These are phyloP conservation scores for Numenius arquata DNA, from an alignment of 2,113 vertebrate species.

Conservation along the genomic window DNA sequence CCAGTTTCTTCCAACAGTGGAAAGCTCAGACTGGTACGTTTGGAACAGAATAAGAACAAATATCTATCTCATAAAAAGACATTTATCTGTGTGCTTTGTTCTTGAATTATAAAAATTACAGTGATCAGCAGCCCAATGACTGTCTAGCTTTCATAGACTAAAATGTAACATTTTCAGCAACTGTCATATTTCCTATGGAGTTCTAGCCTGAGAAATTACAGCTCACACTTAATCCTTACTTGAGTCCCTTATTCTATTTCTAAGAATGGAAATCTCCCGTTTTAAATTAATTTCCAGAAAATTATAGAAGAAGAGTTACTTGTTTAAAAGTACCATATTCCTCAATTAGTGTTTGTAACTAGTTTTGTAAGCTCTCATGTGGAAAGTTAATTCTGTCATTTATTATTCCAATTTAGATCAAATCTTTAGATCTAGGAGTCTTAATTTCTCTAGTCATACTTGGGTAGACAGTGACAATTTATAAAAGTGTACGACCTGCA, in stretches of 20 bases:
- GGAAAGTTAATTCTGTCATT: background rate
- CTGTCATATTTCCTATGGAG: background rate
- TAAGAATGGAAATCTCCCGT: background rate
- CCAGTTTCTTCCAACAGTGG: background rate
- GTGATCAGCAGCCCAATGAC: background rate
- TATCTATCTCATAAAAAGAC: background rate
- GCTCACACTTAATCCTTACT: background rate
- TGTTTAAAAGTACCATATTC: background rate
- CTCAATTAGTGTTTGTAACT: background rate
- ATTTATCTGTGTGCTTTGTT: background rate
- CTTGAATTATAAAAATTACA: background rate
- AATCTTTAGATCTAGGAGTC: background rate
- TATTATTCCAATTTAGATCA: background rate
- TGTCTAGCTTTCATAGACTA: background rate
- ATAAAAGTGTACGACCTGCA: background rate
- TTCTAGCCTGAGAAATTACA: background rate
- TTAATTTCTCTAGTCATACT: background rate
- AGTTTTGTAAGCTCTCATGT: background rate
- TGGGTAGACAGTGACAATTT: background rate
- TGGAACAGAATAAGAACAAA: background rate
- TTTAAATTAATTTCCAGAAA: background rate
- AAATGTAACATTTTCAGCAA: background rate
- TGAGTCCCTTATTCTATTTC: background rate
- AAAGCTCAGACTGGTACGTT: constrained; percentile 34
- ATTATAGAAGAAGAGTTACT: background rate